These are phyloP conservation scores for Nyctibius bracteatus DNA, from an alignment of 2,113 vertebrate species.

Conservation along the genomic window DNA sequence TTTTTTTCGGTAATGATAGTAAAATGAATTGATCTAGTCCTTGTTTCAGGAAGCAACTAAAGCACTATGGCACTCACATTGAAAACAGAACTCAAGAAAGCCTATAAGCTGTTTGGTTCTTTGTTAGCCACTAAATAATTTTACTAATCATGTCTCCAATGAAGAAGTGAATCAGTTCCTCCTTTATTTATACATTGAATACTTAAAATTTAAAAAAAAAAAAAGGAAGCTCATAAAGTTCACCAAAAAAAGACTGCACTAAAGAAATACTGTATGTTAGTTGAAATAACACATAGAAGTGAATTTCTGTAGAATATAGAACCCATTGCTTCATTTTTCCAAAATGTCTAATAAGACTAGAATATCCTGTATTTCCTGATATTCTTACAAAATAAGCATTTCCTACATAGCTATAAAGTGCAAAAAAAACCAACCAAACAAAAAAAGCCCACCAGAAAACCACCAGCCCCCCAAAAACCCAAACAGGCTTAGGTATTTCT, in stretches of 20 bases:
- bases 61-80: not conserved
- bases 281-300: not conserved
- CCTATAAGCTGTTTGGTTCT: not conserved
- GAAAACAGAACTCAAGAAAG: not conserved
- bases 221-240: not conserved
- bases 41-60: not conserved
- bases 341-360: not conserved
- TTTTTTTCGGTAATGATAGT: not conserved
- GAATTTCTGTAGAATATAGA: not conserved
- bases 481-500: not conserved
- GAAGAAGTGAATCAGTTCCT: not conserved
- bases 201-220: not conserved
- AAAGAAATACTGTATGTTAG: not conserved
- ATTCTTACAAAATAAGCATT: not conserved
- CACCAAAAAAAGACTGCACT: not conserved
- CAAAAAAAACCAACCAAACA: fast-evolving
- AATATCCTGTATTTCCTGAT: not conserved
- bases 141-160: not conserved
- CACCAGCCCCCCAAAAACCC: fast-evolving
- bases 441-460: not conserved
- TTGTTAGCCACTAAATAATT: not conserved
- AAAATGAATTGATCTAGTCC: not conserved
- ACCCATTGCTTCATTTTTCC: not conserved
- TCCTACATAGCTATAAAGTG: not conserved
- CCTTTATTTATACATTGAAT: not conserved